Conservation (phyloP, 1,140 invertebrate genomes). For the Drosophila funebris region DNA sequence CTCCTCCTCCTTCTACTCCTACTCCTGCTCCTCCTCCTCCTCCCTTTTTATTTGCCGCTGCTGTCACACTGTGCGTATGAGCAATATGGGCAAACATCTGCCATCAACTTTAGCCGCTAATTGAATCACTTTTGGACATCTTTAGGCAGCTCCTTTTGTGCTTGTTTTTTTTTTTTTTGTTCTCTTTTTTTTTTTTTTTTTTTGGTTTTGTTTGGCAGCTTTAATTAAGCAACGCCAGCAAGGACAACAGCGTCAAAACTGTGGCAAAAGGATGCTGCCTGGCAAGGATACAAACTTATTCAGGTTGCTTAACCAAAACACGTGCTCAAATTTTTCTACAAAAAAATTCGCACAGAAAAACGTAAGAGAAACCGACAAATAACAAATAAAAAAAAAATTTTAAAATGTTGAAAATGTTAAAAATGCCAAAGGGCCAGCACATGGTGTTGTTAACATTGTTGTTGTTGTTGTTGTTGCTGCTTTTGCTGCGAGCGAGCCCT, state of each 20-base stretch:
- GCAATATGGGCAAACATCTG: background rate
- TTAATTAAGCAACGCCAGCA: slow-evolving; percentile 23
- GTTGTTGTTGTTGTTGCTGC: background rate
- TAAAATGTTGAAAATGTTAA: slow-evolving; percentile 22
- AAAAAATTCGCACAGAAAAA: background rate
- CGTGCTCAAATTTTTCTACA: slow-evolving; percentile 10
- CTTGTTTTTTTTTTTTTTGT: too few species aligned
- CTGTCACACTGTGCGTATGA: slow-evolving; percentile 11
- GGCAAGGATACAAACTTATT: background rate
- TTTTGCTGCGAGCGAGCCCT: background rate
- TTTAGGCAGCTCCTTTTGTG: slow-evolving; percentile 3
- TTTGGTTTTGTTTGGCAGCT: slow-evolving; percentile 5
- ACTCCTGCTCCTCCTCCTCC: background rate
- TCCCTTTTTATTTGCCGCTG: background rate
- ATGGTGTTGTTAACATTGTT: background rate
- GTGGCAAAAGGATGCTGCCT: background rate
- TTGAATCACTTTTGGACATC: slow-evolving; percentile 35
- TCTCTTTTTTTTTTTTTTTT: too few species aligned
- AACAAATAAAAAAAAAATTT: background rate
- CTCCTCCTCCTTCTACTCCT: background rate
- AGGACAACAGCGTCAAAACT: background rate
- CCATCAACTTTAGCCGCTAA: slow-evolving; percentile 1
- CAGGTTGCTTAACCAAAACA: slow-evolving; percentile 23
- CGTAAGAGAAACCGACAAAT: background rate
- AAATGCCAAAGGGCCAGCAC: slow-evolving; percentile 25